phyloP scores from a whole-genome alignment of 2,797 vertebrate genomes.

The Potorous gilbertii region DNA sequence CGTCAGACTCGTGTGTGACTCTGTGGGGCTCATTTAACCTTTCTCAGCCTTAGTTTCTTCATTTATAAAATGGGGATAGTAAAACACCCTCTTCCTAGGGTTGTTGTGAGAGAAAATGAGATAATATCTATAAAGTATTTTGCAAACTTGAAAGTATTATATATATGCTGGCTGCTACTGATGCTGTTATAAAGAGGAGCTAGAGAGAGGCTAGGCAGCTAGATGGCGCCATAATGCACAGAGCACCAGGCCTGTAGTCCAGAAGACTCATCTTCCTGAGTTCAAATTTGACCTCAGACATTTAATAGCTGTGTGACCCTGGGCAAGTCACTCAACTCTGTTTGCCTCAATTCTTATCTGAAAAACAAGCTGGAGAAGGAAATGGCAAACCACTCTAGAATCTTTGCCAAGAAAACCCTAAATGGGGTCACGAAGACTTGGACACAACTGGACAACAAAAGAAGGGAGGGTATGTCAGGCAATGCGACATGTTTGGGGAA shows the following conservation, averaged over 20 bases:
- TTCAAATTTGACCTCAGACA: neutral
- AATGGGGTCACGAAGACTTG: too few relatives aligned
- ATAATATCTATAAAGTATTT: neutral
- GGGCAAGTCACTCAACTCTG: neutral
- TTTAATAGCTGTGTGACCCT: neutral
- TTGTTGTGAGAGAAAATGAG: neutral
- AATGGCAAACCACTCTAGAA: too few relatives aligned
- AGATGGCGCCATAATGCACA: neutral
- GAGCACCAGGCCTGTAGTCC: neutral
- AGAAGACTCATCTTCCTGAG: neutral
- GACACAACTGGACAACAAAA: too few relatives aligned
- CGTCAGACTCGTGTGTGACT: neutral
- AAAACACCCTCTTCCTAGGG: neutral
- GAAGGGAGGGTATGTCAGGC: neutral
- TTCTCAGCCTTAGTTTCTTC: neutral
- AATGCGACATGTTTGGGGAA: neutral
- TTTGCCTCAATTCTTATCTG: neutral
- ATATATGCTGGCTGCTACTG: neutral
- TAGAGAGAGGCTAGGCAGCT: neutral
- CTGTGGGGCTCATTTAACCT: neutral
- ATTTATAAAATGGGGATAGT: neutral
- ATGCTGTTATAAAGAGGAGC: neutral
- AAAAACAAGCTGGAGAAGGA: neutral
- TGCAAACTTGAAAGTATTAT: neutral
- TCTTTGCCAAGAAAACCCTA: too few relatives aligned